phyloP scores from a whole-genome alignment of 2,888 invertebrate species.

The Sipha maydis region DNA sequence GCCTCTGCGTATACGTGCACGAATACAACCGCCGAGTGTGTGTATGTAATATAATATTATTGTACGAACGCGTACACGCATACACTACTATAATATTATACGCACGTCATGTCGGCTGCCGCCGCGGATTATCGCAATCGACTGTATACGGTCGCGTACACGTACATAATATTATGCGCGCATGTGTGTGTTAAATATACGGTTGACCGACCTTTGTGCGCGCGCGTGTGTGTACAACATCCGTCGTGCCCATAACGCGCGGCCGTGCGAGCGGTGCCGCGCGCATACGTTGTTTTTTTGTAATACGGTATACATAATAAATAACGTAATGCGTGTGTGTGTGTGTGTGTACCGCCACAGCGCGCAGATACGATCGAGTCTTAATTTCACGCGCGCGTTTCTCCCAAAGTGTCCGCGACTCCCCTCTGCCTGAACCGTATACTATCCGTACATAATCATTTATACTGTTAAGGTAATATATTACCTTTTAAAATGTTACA shows the following conservation, averaged over 20 bases:
- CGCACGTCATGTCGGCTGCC: constrained; percentile 43
- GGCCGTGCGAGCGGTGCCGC: not conserved
- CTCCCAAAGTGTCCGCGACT: not conserved
- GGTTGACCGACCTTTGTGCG: constrained; percentile 31
- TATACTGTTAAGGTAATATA: too few relatives aligned
- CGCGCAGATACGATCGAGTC: not conserved
- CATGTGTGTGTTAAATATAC: not conserved
- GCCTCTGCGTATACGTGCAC: not conserved
- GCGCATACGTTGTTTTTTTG: not conserved
- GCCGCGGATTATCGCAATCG: constrained; percentile 43
- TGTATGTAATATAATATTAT: not conserved
- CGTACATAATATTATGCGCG: not conserved
- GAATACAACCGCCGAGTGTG: not conserved
- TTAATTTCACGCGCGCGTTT: not conserved
- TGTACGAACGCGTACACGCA: not conserved
- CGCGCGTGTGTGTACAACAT: not conserved
- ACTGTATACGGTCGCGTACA: not conserved
- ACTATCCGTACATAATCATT: too few relatives aligned
- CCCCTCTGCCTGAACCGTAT: not conserved
- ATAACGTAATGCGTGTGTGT: not conserved
- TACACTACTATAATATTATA: constrained; percentile 4
- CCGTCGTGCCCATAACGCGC: not conserved
- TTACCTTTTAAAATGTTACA: too few relatives aligned
- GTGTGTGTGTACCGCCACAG: not conserved
- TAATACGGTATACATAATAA: not conserved